Evolutionary conservation across 2,888 invertebrate genomes (phyloP).

Genomic region (Anodontia alba): DNA sequence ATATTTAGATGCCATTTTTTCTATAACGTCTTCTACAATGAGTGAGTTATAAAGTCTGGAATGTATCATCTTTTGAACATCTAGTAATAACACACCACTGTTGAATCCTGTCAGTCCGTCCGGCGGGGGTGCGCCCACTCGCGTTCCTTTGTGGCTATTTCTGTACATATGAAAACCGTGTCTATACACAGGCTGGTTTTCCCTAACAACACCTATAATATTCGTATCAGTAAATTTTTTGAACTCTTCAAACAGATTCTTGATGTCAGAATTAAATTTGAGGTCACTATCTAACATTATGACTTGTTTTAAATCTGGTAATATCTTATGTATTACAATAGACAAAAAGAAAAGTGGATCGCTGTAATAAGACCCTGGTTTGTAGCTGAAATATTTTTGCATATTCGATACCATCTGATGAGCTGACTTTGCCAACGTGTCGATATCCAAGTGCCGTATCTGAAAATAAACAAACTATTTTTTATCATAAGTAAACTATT

Average conservation of each 20-base stretch:
- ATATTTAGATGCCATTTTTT: conserved; percentile 83
- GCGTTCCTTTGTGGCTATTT: conserved; percentile 87
- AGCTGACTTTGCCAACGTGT: conserved; percentile 87
- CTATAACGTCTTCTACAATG: conserved; percentile 77
- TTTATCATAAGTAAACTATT: not conserved
- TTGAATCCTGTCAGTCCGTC: conserved; percentile 90
- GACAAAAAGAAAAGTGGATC: conserved; percentile 92
- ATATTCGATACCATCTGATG: conserved; percentile 89
- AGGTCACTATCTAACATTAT: conserved; percentile 92
- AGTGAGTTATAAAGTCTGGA: conserved; percentile 88
- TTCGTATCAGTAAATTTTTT: conserved; percentile 88
- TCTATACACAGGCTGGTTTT: conserved; percentile 92
- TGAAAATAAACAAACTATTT: conserved; percentile 68
- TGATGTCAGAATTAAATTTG: conserved; percentile 90
- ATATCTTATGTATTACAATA: conserved; percentile 89
- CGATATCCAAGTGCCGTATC: conserved; percentile 88
- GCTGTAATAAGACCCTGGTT: conserved; percentile 91
- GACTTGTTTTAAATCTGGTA: conserved; percentile 88
- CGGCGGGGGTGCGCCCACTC: conserved; percentile 87
- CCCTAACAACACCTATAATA: conserved; percentile 88
- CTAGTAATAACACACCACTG: conserved; percentile 91
- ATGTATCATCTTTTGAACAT: conserved; percentile 89
- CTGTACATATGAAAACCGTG: conserved; percentile 90
- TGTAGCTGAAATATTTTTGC: conserved; percentile 90
- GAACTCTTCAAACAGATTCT: conserved; percentile 89